Base-by-base conservation (phyloP, 2,888 invertebrate species). In the Drosophila mercatorum region DNA sequence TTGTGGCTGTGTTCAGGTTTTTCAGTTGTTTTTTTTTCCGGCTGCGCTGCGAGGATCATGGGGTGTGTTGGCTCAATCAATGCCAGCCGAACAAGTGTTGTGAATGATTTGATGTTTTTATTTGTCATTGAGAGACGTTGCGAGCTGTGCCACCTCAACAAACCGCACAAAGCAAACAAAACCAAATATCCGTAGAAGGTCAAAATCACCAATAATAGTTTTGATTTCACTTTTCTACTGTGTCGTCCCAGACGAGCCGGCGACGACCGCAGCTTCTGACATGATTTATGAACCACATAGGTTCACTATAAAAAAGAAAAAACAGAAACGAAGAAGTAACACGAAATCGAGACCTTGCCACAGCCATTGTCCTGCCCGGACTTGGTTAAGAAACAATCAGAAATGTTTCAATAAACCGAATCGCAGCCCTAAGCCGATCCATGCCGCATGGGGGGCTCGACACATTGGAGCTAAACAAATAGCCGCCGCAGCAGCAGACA, bases 61-160 rank as follows among this genome's bases (percentile, higher is more conserved):
- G 83, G 86, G 90, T 86, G 73, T 83, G 74, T 83, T 90, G 90
- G 90, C 86, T 90, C 83, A 88, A 85, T 84, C 89, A 84, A 88
- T 90, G 88, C 88, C 90, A 83, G 70, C 49, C 62, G 69, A 90
- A 88, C 89, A 86, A 90, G 85, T 86, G 89, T 81, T 80, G 80
- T 90, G 90, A 90, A 87, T 87, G 87, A 87, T 89, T 88, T 88
- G 80, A 87, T 90, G 90, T 90, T 87, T 87, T 89, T 81, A 89
- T 90, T 89, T 87, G 84, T 79, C 66, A 60, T 66, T 74, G 49
- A 60, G 43, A 58, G 76, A 59, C 57, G 52, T 52, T 49, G 40
- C 75, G 68, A 79, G 52, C 77, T 69, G 63, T 69, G 66, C 64
- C 64, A 81, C 79, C 79, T 83, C 81, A 83, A 83, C 78, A 81